Percentiles rank a stretch among this genome's conserved stretches.
Conservation (phyloP, 2,888 invertebrate species). For the Stomorhina lunata region DNA sequence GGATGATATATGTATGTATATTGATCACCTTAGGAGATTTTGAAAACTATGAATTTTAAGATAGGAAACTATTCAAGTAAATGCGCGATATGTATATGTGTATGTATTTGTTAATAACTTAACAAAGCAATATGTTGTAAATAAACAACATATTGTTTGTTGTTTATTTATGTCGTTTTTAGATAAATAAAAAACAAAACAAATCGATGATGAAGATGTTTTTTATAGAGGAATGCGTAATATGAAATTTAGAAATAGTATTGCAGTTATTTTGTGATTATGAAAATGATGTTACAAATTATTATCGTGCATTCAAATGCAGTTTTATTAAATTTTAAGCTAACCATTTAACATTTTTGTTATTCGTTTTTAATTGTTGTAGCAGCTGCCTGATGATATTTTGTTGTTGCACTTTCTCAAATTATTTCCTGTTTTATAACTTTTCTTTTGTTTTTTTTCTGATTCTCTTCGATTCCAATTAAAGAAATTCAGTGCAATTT, state of each 20-base stretch:
- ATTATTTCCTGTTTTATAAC: slow-evolving; percentile 23
- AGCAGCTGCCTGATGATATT: too few species aligned
- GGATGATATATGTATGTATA: too few species aligned
- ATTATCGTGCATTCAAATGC: too few species aligned
- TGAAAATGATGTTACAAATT: too few species aligned
- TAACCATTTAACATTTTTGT: slow-evolving; percentile 55
- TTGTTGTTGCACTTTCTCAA: slow-evolving; percentile 4
- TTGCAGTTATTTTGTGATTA: too few species aligned
- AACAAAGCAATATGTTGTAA: too few species aligned
- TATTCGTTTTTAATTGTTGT: background rate
- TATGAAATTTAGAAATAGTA: too few species aligned
- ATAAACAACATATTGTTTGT: background rate
- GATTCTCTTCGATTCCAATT: background rate
- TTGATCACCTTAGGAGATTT: too few species aligned
- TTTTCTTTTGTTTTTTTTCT: background rate
- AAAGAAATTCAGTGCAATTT: background rate
- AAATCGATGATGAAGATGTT: slow-evolving; percentile 5
- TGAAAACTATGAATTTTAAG: too few species aligned
- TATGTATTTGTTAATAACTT: too few species aligned
- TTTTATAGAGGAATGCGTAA: background rate
- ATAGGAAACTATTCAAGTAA: too few species aligned
- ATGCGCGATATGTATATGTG: too few species aligned
- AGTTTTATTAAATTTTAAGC: background rate
- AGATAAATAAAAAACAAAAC: background rate
- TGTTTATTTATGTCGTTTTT: background rate